Conservation (phyloP, 2,888 invertebrate species). For the Mythimna vitellina region DNA sequence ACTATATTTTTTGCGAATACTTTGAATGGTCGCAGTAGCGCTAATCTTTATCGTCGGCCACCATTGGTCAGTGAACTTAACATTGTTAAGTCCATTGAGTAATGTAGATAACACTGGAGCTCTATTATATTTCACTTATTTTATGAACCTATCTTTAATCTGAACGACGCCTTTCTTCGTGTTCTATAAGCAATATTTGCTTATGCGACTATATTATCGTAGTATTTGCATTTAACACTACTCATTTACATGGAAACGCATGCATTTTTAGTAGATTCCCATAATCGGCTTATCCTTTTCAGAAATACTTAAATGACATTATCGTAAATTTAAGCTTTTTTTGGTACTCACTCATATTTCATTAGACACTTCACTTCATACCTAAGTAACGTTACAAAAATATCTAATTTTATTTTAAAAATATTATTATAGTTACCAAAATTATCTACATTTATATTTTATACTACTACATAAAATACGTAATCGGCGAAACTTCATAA, state of each 20-base stretch:
- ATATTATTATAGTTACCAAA: too few relatives aligned
- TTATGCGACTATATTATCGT: slow-evolving; percentile 16
- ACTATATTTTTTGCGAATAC: slow-evolving; percentile 72
- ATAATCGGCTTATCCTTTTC: slow-evolving; percentile 57
- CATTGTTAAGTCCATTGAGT: slow-evolving; percentile 32
- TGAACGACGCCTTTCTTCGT: slow-evolving; percentile 29
- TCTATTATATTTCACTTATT: slow-evolving; percentile 37
- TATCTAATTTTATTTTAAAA: too few relatives aligned
- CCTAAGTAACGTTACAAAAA: too few relatives aligned
- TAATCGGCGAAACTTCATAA: slow-evolving; percentile 45
- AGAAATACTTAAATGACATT: slow-evolving; percentile 52
- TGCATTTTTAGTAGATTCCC: slow-evolving; percentile 69
- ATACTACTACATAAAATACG: slow-evolving; percentile 28
- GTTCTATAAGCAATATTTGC: slow-evolving; percentile 21
- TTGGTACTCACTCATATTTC: slow-evolving; percentile 73
- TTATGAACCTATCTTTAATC: slow-evolving; percentile 34
- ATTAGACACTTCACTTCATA: slow-evolving; percentile 56
- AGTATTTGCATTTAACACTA: slow-evolving; percentile 29
- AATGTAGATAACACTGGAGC: slow-evolving; percentile 18
- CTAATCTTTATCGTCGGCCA: slow-evolving; percentile 71
- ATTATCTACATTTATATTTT: neutral
- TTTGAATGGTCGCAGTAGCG: slow-evolving; percentile 68
- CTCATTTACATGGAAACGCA: slow-evolving; percentile 59
- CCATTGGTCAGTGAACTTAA: slow-evolving; percentile 71
- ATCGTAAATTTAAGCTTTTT: slow-evolving; percentile 59